These are phyloP conservation scores for Venusia cambrica DNA, from an alignment of 2,888 invertebrate species.

Conservation along the genomic window DNA sequence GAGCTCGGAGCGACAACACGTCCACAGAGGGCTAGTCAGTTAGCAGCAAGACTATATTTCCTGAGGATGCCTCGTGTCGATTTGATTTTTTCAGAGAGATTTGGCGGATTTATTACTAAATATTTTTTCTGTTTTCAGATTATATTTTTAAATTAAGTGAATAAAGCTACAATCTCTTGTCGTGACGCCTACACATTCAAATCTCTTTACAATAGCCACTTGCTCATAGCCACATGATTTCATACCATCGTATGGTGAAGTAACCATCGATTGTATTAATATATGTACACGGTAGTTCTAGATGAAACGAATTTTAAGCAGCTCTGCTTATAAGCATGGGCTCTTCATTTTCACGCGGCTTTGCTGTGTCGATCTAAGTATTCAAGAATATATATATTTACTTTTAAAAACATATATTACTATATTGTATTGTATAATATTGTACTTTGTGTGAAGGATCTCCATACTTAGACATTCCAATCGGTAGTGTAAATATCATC, in stretches of 20 bases:
- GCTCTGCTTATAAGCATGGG: constrained; percentile 23
- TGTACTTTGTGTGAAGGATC: constrained; percentile 25
- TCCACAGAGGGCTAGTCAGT: no score
- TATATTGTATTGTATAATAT: constrained; percentile 20
- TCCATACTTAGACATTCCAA: constrained; percentile 68
- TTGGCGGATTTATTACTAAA: no score
- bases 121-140: no score
- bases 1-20: no score
- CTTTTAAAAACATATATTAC: constrained; percentile 18
- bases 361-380: constrained; percentile 8
- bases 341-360: constrained; percentile 8
- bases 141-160: no score
- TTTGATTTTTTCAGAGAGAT: no score
- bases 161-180: no score
- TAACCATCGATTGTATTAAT: constrained; percentile 26
- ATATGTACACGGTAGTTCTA: constrained; percentile 22
- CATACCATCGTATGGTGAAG: constrained; percentile 9
- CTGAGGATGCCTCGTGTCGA: no score
- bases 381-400: constrained; percentile 21
- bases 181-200: no score
- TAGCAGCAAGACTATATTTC: no score
- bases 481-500: constrained; percentile 56
- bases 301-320: constrained; percentile 25
- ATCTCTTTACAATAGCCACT: no score
- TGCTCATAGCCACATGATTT: constrained; percentile 17